Evolutionary conservation across 2,113 vertebrate species (phyloP).

Genomic region (Hoplias malabaricus): DNA sequence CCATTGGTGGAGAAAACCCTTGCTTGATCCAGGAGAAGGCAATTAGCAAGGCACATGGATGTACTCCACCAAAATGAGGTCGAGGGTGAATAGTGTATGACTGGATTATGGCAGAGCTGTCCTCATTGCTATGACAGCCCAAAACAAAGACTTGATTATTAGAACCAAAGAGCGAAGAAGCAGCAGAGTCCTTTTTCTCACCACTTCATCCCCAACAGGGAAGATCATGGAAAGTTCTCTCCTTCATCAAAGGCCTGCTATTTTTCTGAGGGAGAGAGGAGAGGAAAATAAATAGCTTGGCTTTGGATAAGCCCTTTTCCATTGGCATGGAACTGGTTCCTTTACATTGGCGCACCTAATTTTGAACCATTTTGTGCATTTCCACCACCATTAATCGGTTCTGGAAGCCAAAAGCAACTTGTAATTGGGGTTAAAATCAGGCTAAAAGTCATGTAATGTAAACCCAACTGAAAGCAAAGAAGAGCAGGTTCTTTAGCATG

Average conservation of each 20-base stretch:
- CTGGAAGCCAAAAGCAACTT: too few species aligned
- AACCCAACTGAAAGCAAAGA: too few species aligned
- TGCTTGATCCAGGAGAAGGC: background rate
- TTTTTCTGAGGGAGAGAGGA: slow-evolving; percentile 48
- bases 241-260: slow-evolving; percentile 47
- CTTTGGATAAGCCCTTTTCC: too few species aligned
- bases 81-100: background rate
- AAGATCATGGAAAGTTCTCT: slow-evolving; percentile 29
- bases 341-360: too few species aligned
- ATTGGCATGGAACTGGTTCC: too few species aligned
- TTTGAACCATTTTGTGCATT: too few species aligned
- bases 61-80: background rate
- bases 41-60: background rate
- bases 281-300: slow-evolving; percentile 33
- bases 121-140: slow-evolving; percentile 27
- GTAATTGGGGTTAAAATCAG: too few species aligned
- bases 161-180: slow-evolving; percentile 3
- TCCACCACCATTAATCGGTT: too few species aligned
- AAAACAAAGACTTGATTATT: slow-evolving; percentile 38
- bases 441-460: too few species aligned
- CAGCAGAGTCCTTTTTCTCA: slow-evolving; percentile 12
- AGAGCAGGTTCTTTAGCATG: too few species aligned
- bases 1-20: background rate
- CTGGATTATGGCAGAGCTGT: slow-evolving; percentile 1
- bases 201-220: background rate